Conservation (phyloP, 1,140 invertebrate genomes). For the Pseudomyrmex dendroicus region DNA sequence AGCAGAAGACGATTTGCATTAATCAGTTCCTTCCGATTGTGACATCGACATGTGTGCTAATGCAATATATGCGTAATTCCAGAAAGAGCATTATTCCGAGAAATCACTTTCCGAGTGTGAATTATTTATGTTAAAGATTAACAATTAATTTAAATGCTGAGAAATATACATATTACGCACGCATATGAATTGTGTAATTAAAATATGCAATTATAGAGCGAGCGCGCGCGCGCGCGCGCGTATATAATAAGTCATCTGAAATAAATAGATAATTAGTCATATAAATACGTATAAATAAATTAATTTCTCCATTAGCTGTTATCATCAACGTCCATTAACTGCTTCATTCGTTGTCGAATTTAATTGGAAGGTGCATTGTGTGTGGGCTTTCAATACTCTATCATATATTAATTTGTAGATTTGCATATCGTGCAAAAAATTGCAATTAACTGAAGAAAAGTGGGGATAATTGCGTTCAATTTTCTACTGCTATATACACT, state of each 20-base stretch:
- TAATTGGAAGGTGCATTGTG: not conserved
- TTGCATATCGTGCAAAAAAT: slow-evolving; percentile 11
- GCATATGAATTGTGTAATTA: not conserved
- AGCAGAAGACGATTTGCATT: slow-evolving; percentile 14
- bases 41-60: not conserved
- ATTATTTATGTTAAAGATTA: not conserved
- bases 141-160: slow-evolving; percentile 17
- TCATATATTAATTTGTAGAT: slow-evolving; percentile 32
- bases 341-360: slow-evolving; percentile 2
- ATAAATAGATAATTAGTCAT: not conserved
- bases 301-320: slow-evolving; percentile 22
- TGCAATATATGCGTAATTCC: not conserved
- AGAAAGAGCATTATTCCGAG: slow-evolving; percentile 11
- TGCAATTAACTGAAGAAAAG: not conserved
- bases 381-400: slow-evolving; percentile 13
- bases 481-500: not conserved
- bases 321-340: not conserved
- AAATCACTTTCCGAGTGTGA: no score
- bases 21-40: not conserved
- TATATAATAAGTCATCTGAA: not conserved
- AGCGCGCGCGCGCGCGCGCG: not conserved
- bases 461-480: slow-evolving; percentile 3
- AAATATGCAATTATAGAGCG: slow-evolving; percentile 9
- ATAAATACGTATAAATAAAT: slow-evolving; percentile 35
- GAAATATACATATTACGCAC: not conserved